phyloP scores from a whole-genome alignment of 2,888 invertebrate species.

The Spilarctia lutea region DNA sequence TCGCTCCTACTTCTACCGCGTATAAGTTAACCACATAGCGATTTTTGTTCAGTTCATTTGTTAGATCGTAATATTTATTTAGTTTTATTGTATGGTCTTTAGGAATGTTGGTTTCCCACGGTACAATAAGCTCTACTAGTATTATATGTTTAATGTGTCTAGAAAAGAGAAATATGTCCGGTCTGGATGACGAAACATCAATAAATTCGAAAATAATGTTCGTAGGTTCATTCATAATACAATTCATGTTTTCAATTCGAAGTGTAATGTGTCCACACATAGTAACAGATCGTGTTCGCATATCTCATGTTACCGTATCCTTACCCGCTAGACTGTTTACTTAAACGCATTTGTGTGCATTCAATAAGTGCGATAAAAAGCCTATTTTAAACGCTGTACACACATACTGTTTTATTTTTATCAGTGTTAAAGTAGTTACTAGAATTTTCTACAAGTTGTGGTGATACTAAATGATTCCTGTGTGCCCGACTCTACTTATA shows the following conservation, averaged over 20 bases:
- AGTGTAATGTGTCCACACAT: background rate
- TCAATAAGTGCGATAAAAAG: slow-evolving; percentile 59
- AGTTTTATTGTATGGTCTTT: too few species aligned
- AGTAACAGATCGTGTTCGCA: slow-evolving; percentile 23
- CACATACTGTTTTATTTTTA: slow-evolving; percentile 52
- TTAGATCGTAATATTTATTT: too few species aligned
- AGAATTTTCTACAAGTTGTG: slow-evolving; percentile 27
- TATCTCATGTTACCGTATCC: slow-evolving; percentile 40
- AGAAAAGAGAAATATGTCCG: too few species aligned
- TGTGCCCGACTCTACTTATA: slow-evolving; percentile 8
- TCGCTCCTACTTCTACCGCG: too few species aligned
- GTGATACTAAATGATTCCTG: slow-evolving; percentile 19
- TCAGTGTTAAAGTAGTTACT: slow-evolving; percentile 46
- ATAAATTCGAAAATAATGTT: too few species aligned
- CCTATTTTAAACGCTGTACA: slow-evolving; percentile 48
- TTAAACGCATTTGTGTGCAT: slow-evolving; percentile 59
- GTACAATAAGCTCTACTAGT: too few species aligned
- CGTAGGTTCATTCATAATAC: background rate
- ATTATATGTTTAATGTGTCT: too few species aligned
- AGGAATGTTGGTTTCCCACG: too few species aligned
- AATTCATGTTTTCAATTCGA: background rate
- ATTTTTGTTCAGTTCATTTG: too few species aligned
- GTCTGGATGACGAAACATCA: too few species aligned
- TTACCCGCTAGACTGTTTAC: slow-evolving; percentile 59
- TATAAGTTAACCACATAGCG: too few species aligned